These are phyloP conservation scores for Trochalopteron elliotii DNA, from an alignment of 2,113 vertebrate species.

Conservation along the genomic window DNA sequence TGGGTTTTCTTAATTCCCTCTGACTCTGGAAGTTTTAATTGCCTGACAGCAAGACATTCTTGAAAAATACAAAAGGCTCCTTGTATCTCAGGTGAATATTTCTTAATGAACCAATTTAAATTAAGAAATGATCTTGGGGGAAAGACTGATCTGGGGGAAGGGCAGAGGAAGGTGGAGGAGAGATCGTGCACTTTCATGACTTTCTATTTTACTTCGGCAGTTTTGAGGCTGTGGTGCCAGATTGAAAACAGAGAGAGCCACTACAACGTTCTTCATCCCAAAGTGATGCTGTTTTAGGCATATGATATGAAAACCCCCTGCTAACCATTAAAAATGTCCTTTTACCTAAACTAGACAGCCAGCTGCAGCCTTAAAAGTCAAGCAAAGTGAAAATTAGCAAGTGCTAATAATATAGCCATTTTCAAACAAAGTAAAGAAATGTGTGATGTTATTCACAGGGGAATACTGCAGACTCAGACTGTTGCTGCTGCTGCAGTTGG, in stretches of 20 bases:
- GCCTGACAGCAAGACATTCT: not conserved
- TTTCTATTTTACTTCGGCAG: not conserved
- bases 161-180: not conserved
- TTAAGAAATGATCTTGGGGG: not conserved
- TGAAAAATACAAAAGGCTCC: not conserved
- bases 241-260: not conserved
- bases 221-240: not conserved
- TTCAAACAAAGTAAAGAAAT: not conserved
- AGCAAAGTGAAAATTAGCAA: not conserved
- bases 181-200: not conserved
- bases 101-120: not conserved
- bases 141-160: not conserved
- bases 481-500: not conserved
- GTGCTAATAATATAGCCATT: not conserved
- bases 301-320: not conserved
- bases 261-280: not conserved
- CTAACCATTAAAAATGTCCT: not conserved
- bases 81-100: not conserved
- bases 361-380: not conserved
- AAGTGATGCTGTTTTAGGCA: not conserved
- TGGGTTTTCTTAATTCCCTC: not conserved
- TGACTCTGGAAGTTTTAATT: not conserved
- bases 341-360: not conserved
- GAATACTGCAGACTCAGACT: not conserved
- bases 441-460: not conserved